Evolutionary conservation across 2,797 vertebrate species (phyloP), one percentile per base, ranked within the genome.

Genomic region (Nyctalus aviator): DNA sequence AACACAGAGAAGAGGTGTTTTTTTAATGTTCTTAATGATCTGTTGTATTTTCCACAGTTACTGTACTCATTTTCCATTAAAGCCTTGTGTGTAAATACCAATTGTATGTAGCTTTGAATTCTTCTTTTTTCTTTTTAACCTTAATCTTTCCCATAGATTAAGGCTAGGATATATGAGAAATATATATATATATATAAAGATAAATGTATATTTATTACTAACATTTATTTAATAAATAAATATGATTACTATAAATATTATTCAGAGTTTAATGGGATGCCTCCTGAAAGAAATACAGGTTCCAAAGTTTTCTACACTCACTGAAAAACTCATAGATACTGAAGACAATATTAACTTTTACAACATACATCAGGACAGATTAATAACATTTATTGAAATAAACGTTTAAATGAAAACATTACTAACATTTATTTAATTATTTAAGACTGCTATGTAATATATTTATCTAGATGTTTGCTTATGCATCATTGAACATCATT

Each of bases 21-120:
- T 90, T 30, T 11, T 84, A 87, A 71, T 64, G 37, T 79, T 84
- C n/a, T 35, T 76, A 94, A 75, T 79, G 37, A 64, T 57, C 23
- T 92, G 18, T 14, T 92, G 44, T 44, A 64, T 59, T 92, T 89
- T 93, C 48, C 27, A 88, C 25, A 66, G 0, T 30, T 89, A 53
- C 10, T 55, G n/a, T 73, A 7, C 41, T 90, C 10, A 46, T 73
- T 85, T 92, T 87, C 41, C 50, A 62, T 75, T 37, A 81, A 76
- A 25, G 85, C 5, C 6, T 14, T 46, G 5, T 76, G 5, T 53
- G 8, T 71, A 23, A n/a, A 44, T 66, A 7, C 14, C 44, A 85
- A 57, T 21, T 59, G 2, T 55, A 71, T 14, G 18, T 76, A 87
- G 41, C 41, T 93, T 17, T 37, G 5, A 73, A 71, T 7, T 32